Evolutionary conservation across 2,113 vertebrate genomes (phyloP), one percentile per base, ranked within the genome.

Genomic region (Channa maculata): DNA sequence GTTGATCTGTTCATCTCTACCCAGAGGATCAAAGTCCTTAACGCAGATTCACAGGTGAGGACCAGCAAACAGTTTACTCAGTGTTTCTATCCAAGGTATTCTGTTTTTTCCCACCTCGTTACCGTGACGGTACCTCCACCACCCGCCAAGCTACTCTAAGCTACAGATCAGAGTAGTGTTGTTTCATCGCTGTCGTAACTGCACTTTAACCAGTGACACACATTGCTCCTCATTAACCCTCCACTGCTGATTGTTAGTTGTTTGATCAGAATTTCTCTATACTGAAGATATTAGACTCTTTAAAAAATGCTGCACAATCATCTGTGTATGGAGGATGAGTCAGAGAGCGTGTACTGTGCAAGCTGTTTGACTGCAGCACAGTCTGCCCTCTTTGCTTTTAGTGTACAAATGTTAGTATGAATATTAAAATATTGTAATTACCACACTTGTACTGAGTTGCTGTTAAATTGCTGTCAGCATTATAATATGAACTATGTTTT

Each of bases 1-100:
- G 97, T 99, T 8, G 97, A 98, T 87, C 94, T 99, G 38, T 99
- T 98, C 90, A 98, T 98, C 88, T 98, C 97, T 72, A 99, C 97
- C 2, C 97, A 98, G 90, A 96, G 97, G 93, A 99, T 98, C 88
- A 99, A 98, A 92, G 97, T 99, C 79, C 91, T 99, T 79, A 99
- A 98, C 50, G 97, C 97, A 15, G 97, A 99, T 89, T 96, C 97
- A 0, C 97, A 98, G 96, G 97, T 98, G 88, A 94, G 89, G 34
- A 33, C 12, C 51, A 37, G 43, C 33, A 44, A n/a, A 7, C 4
- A 44, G 14, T n/a, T 1, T 0, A 34, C 15, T 8, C n/a, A 9
- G 9, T 24, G 12, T 67, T 62, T 69, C 52, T 53, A 4, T 45
- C 38, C 38, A 52, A 39, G 45, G 8, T 34, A 7, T 41, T 41